Evolutionary conservation across 2,113 vertebrate species (phyloP).

Genomic region (Saimiri boliviensis): DNA sequence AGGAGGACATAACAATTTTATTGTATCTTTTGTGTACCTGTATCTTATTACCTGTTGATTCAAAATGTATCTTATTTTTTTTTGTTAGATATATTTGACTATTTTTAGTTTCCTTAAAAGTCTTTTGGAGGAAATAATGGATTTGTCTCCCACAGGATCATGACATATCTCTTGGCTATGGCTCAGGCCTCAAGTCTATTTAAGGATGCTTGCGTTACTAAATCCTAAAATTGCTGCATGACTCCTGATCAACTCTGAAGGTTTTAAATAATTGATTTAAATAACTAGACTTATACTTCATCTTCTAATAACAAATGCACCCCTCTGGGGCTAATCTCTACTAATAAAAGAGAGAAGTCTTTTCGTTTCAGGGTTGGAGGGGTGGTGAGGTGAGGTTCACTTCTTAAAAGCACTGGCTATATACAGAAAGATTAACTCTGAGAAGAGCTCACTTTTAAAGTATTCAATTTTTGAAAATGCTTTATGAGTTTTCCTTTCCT

Average conservation of each 20-base stretch:
- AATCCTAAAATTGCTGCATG: conserved; percentile 45
- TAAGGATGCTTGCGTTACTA: conserved; percentile 14
- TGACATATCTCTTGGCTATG: background rate
- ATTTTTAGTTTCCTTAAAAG: conserved; percentile 47
- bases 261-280: conserved; percentile 26
- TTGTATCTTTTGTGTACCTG: conserved; percentile 18
- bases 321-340: background rate
- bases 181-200: conserved; percentile 34
- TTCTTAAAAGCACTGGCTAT: background rate
- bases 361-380: background rate
- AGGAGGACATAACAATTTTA: background rate
- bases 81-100: background rate
- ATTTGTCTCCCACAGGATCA: conserved; percentile 5
- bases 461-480: conserved; percentile 10
- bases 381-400: background rate
- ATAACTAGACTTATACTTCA: background rate
- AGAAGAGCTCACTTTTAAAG: conserved; percentile 4
- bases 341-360: conserved; percentile 14
- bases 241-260: conserved; percentile 18
- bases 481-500: background rate
- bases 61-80: conserved; percentile 30
- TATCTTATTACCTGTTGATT: conserved; percentile 51
- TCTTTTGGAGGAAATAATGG: conserved; percentile 49
- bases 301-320: background rate
- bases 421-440: background rate